Evolutionary conservation across 2,888 invertebrate species (phyloP).

Genomic region (Magallana nippona): DNA sequence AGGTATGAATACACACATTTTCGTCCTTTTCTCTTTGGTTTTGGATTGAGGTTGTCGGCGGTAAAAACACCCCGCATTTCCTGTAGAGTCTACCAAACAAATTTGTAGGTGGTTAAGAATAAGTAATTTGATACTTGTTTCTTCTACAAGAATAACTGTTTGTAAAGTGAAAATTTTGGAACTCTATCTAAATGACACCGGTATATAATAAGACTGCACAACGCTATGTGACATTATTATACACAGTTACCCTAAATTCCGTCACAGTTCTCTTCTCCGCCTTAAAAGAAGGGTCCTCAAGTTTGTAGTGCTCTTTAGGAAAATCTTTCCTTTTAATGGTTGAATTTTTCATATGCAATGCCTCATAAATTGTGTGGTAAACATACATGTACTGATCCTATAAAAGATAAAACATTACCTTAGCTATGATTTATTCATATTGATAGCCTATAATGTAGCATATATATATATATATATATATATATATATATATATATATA

Average conservation of each 20-base stretch:
- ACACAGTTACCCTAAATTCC: neutral
- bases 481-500: too few species aligned
- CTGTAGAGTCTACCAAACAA: neutral
- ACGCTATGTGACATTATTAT: too few species aligned
- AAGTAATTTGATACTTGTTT: neutral
- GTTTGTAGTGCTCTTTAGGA: constrained; percentile 20
- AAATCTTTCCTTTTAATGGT: constrained; percentile 18
- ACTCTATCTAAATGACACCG: too few species aligned
- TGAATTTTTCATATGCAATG: constrained; percentile 6
- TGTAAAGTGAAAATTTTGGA: too few species aligned
- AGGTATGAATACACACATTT: neutral
- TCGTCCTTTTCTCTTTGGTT: constrained; percentile 15
- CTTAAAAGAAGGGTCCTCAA: neutral
- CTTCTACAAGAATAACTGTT: too few species aligned
- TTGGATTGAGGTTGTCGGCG: constrained; percentile 9
- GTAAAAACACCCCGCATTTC: constrained; percentile 23
- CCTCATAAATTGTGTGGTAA: constrained; percentile 36
- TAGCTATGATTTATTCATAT: too few species aligned
- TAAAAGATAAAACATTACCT: neutral
- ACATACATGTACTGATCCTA: constrained; percentile 41
- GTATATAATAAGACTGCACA: too few species aligned
- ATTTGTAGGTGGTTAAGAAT: too few species aligned
- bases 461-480: too few species aligned
- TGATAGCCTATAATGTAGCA: too few species aligned
- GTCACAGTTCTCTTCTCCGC: neutral